A percentile compares a stretch with the other conserved stretches of the same genome.
Evolutionary conservation across 2,888 invertebrate genomes (phyloP).

Genomic region (Melanophora roralis): DNA sequence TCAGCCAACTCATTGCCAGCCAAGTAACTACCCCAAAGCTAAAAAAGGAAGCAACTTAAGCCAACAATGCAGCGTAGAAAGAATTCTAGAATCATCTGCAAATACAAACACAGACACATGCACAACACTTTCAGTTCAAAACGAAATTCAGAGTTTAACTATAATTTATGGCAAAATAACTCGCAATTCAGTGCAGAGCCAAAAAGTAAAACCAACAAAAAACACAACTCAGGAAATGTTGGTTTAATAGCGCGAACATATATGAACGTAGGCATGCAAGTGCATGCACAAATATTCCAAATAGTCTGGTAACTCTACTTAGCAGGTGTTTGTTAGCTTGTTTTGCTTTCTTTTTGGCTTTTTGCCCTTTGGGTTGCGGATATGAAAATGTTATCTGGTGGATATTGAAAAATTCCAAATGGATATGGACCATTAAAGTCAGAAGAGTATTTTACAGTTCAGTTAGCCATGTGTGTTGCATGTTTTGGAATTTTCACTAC

Average conservation of each 20-base stretch:
- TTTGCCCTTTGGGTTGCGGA: conserved; percentile 35
- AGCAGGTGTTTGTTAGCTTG: conserved; percentile 44
- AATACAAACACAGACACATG: not conserved
- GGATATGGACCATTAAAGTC: not conserved
- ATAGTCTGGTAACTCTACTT: conserved; percentile 41
- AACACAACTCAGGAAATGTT: conserved; percentile 35
- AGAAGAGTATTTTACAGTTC: not conserved
- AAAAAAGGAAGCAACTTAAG: conserved; percentile 17
- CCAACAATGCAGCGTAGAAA: not conserved
- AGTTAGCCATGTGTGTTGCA: not conserved
- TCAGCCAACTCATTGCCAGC: conserved; percentile 21
- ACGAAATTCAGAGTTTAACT: conserved; percentile 18
- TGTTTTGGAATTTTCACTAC: conserved; percentile 18
- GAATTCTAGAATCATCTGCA: conserved; percentile 34
- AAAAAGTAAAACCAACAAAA: conserved; percentile 11
- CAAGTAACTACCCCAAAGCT: conserved; percentile 49
- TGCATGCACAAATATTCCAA: not conserved
- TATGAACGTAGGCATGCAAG: not conserved
- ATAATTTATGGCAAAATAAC: conserved; percentile 58
- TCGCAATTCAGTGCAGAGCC: conserved; percentile 38
- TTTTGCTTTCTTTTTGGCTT: conserved; percentile 17
- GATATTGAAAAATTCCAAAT: conserved; percentile 47
- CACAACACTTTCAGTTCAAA: not conserved
- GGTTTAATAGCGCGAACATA: conserved; percentile 14
- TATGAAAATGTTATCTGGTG: conserved; percentile 45